Conservation (phyloP, 2,888 invertebrate genomes). For the Clunio marinus region DNA sequence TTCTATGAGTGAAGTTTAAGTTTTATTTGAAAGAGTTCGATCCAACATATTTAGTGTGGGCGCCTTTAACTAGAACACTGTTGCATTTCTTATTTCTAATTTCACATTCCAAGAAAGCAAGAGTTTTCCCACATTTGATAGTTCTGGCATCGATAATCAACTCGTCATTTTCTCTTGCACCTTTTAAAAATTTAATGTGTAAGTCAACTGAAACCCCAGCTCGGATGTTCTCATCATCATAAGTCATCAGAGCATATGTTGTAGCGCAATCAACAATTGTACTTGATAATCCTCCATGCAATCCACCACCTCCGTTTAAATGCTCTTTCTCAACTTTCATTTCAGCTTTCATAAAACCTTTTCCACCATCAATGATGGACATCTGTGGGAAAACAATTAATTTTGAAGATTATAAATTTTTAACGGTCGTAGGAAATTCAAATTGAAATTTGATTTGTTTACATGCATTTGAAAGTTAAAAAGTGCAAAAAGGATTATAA, state of each 20-base stretch:
- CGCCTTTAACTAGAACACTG: constrained; percentile 70
- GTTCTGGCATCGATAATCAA: constrained; percentile 75
- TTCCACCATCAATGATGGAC: constrained; percentile 54
- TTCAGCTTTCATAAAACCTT: constrained; percentile 71
- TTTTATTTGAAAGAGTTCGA: too few species aligned
- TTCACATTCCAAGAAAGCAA: constrained; percentile 79
- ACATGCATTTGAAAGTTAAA: too few species aligned
- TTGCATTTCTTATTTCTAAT: constrained; percentile 71
- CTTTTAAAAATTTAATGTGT: constrained; percentile 64
- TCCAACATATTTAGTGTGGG: constrained; percentile 75
- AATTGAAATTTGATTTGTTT: too few species aligned
- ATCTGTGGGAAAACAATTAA: constrained; percentile 49
- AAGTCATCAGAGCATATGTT: constrained; percentile 71
- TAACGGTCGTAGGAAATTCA: too few species aligned
- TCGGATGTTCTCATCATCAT: constrained; percentile 7
- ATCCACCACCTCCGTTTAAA: constrained; percentile 66
- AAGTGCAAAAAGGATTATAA: too few species aligned
- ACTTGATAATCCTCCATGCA: constrained; percentile 73
- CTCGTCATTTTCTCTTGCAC: constrained; percentile 70
- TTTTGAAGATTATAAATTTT: too few species aligned
- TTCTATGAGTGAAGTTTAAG: too few species aligned
- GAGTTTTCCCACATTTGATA: constrained; percentile 66
- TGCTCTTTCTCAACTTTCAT: constrained; percentile 70
- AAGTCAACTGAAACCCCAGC: constrained; percentile 81
- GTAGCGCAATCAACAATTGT: constrained; percentile 61